These are phyloP conservation scores for Trachelus tabidus DNA, from an alignment of 2,888 invertebrate species.

Conservation along the genomic window DNA sequence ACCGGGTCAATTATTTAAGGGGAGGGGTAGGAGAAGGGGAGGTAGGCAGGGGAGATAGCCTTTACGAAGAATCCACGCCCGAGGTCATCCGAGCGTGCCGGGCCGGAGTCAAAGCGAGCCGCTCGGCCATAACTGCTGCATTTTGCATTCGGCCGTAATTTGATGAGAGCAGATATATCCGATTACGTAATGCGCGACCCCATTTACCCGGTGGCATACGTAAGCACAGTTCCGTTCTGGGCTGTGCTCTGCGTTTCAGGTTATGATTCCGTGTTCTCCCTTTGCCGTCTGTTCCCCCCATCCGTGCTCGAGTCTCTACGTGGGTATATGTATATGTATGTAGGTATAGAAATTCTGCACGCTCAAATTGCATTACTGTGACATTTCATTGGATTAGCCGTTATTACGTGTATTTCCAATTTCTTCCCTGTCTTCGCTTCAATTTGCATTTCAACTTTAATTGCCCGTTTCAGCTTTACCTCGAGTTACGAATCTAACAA, in stretches of 20 bases:
- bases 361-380: too few species aligned
- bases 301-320: not conserved
- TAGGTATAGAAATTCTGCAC: not conserved
- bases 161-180: conserved; percentile 6
- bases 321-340: not conserved
- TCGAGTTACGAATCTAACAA: too few species aligned
- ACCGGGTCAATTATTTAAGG: too few species aligned
- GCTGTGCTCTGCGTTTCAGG: too few species aligned
- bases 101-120: not conserved
- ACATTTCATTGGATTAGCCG: too few species aligned
- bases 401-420: too few species aligned
- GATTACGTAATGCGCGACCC: conserved; percentile 7
- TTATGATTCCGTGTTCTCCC: too few species aligned
- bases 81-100: too few species aligned
- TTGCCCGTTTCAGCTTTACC: not conserved
- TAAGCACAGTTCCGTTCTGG: not conserved
- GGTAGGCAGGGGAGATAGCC: too few species aligned
- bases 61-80: too few species aligned
- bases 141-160: conserved; percentile 17
- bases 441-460: not conserved
- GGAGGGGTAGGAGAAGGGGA: too few species aligned
- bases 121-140: conserved; percentile 7
- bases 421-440: too few species aligned
- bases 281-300: not conserved
- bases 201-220: not conserved